Evolutionary conservation across 2,888 invertebrate species (phyloP).

Genomic region (Drosophila infuscata): DNA sequence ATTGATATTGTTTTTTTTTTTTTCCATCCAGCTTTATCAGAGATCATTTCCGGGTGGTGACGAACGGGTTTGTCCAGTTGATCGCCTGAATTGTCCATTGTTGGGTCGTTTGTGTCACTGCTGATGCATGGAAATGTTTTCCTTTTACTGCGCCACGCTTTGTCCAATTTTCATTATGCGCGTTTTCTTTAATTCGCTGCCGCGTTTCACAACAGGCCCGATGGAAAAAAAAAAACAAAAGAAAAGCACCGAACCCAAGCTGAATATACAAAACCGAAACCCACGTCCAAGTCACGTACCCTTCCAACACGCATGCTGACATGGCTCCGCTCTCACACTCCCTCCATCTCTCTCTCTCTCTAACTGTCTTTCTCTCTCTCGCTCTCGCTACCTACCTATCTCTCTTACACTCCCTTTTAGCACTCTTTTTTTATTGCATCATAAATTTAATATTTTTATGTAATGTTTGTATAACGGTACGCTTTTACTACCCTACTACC

Average conservation of each 20-base stretch:
- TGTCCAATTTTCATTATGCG: constrained; percentile 55
- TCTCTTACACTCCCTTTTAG: constrained; percentile 52
- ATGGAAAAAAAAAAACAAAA: not conserved
- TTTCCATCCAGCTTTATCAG: not conserved
- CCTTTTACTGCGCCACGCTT: constrained; percentile 13
- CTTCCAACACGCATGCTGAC: constrained; percentile 62
- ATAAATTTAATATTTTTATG: constrained; percentile 82
- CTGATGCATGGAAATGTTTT: constrained; percentile 47
- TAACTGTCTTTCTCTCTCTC: not conserved
- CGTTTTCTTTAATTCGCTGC: constrained; percentile 68
- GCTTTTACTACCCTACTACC: constrained; percentile 69
- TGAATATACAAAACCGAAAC: constrained; percentile 14
- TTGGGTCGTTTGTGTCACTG: constrained; percentile 39
- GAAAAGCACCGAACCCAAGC: constrained; percentile 4
- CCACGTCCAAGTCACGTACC: constrained; percentile 60
- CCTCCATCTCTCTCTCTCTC: not conserved
- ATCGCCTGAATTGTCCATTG: constrained; percentile 23
- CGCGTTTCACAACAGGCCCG: constrained; percentile 39
- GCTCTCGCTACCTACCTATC: not conserved
- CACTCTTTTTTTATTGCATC: constrained; percentile 79
- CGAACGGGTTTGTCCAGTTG: constrained; percentile 50
- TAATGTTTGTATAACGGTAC: constrained; percentile 80
- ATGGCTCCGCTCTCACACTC: constrained; percentile 11
- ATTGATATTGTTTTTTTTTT: constrained; percentile 61
- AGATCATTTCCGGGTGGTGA: constrained; percentile 37